These are phyloP conservation scores for Lytechinus variegatus DNA, from an alignment of 35 echinoderm and acorn worm genomes.

Conservation along the genomic window DNA sequence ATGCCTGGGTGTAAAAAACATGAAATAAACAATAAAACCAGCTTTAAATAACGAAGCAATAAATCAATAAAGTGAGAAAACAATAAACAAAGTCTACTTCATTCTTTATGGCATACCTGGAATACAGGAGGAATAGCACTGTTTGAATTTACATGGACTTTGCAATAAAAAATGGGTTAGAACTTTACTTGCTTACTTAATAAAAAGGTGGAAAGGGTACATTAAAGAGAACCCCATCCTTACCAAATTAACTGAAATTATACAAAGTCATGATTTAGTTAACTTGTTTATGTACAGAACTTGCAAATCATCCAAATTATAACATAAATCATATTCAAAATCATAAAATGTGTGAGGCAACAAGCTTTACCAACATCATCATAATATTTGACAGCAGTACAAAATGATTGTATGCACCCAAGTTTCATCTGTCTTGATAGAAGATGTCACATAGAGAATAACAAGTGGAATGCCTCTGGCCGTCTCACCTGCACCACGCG, in stretches of 20 bases:
- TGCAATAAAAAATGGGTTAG: neutral
- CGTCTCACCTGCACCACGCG: too few species aligned
- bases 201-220: neutral
- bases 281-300: too few species aligned
- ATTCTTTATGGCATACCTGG: neutral
- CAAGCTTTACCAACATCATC: neutral
- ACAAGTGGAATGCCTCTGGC: too few species aligned
- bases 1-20: slow-evolving; percentile 65
- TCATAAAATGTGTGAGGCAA: neutral
- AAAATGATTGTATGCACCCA: too few species aligned
- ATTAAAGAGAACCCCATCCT: neutral
- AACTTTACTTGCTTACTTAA: neutral
- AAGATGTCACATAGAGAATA: too few species aligned
- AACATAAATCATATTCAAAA: neutral
- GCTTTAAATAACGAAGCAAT: neutral
- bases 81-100: neutral
- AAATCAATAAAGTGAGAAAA: neutral
- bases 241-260: neutral
- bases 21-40: neutral
- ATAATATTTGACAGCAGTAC: neutral
- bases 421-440: too few species aligned
- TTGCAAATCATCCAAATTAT: neutral
- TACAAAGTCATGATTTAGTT: too few species aligned
- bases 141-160: neutral
- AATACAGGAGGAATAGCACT: neutral